Evolutionary conservation across 1,140 invertebrate genomes (phyloP).

Genomic region (Drosophila leontia): DNA sequence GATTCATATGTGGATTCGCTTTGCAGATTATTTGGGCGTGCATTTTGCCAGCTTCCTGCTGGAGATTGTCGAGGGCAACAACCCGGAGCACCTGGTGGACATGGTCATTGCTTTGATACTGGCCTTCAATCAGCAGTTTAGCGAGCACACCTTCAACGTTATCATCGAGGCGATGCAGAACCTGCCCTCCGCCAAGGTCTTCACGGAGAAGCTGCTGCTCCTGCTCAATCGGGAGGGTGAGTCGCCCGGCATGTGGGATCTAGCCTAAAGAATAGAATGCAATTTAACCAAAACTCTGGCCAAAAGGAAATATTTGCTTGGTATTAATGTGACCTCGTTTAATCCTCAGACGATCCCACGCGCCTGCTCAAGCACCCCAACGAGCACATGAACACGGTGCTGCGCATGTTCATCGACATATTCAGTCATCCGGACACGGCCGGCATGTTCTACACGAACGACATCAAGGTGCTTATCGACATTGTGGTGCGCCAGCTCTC

Average conservation of each 20-base stretch:
- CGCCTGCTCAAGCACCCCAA: slow-evolving; percentile 92
- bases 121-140: slow-evolving; percentile 95
- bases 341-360: slow-evolving; percentile 92
- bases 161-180: slow-evolving; percentile 91
- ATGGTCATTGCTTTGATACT: slow-evolving; percentile 93
- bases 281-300: neutral
- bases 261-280: neutral
- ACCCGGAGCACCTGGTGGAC: slow-evolving; percentile 93
- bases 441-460: slow-evolving; percentile 95
- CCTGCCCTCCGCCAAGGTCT: slow-evolving; percentile 91
- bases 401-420: slow-evolving; percentile 94
- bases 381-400: slow-evolving; percentile 92
- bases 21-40: slow-evolving; percentile 91
- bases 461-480: slow-evolving; percentile 96
- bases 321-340: too few relatives aligned
- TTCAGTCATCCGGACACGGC: slow-evolving; percentile 92
- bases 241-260: slow-evolving; percentile 11
- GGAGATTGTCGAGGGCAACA: slow-evolving; percentile 91
- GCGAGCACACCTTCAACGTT: slow-evolving; percentile 89
- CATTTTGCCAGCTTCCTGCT: slow-evolving; percentile 92
- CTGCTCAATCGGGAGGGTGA: slow-evolving; percentile 95
- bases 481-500: slow-evolving; percentile 95
- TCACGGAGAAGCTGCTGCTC: slow-evolving; percentile 95
- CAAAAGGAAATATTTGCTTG: neutral
- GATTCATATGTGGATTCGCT: neutral